Conservation (phyloP, 2,113 vertebrate genomes). For the Lamprotornis superbus region DNA sequence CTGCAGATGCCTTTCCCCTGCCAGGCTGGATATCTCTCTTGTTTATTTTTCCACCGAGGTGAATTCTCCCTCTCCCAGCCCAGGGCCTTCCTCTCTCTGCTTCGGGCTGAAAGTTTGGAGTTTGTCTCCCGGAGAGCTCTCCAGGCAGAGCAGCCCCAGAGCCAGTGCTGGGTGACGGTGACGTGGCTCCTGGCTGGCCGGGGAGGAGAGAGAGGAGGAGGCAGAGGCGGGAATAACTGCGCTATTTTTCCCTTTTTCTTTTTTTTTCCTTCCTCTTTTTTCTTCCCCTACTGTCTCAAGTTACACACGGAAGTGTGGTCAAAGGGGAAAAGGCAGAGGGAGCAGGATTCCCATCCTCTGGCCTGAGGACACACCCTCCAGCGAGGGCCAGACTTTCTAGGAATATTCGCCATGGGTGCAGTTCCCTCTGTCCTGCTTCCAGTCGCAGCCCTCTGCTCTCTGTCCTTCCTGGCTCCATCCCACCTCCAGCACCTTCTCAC, state of each 20-base stretch:
- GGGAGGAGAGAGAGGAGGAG: slow-evolving; percentile 59
- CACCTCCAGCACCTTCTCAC: background rate
- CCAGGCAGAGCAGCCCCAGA: background rate
- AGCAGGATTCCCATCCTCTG: background rate
- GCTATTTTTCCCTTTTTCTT: slow-evolving; percentile 14
- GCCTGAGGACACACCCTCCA: background rate
- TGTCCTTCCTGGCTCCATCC: background rate
- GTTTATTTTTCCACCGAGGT: background rate
- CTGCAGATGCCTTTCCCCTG: background rate
- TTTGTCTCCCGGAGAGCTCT: background rate
- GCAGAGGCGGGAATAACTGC: slow-evolving; percentile 45
- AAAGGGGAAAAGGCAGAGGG: slow-evolving; percentile 21
- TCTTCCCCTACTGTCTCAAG: slow-evolving; percentile 53
- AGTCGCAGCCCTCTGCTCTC: background rate
- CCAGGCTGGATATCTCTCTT: background rate
- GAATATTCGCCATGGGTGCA: fast-evolving
- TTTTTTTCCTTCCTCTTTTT: slow-evolving; percentile 15
- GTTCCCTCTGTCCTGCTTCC: background rate
- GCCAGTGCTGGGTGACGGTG: slow-evolving; percentile 52
- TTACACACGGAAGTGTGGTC: slow-evolving; percentile 53
- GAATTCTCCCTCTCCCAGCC: background rate
- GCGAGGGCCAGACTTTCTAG: background rate
- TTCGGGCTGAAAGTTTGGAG: background rate
- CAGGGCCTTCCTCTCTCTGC: background rate
- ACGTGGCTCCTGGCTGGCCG: slow-evolving; percentile 58